These are phyloP conservation scores for Sarcoramphus papa DNA, from an alignment of 2,797 vertebrate species.

Conservation along the genomic window DNA sequence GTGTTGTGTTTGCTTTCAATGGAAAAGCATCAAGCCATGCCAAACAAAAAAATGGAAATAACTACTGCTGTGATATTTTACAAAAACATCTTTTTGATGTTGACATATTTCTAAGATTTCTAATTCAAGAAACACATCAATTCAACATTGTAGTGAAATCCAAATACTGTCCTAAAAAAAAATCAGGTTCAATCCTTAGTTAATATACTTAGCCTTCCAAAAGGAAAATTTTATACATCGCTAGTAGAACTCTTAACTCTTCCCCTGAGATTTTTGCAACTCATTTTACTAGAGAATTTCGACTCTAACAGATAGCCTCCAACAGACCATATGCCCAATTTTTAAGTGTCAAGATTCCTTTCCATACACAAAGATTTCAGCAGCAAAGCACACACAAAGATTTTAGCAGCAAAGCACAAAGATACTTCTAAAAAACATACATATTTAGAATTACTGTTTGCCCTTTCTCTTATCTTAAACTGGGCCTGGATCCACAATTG, in stretches of 20 bases:
- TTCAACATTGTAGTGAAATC: neutral
- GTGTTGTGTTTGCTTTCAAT: neutral
- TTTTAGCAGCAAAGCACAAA: neutral
- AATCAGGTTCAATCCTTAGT: neutral
- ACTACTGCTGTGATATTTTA: neutral
- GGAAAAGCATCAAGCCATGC: neutral
- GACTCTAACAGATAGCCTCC: neutral
- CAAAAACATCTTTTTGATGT: neutral
- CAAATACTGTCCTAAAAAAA: neutral
- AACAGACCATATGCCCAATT: neutral
- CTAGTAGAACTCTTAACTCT: neutral
- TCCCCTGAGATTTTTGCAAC: neutral
- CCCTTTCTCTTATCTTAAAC: neutral
- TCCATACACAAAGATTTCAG: neutral
- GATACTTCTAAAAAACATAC: neutral
- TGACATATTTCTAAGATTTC: neutral
- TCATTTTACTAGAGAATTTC: neutral
- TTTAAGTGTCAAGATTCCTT: neutral
- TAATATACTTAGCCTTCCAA: neutral
- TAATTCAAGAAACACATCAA: neutral
- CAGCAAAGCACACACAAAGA: neutral
- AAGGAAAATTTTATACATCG: neutral
- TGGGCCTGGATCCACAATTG: neutral
- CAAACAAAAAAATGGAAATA: neutral
- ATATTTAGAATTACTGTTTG: neutral